Percentiles rank a stretch among this genome's conserved stretches.
phyloP scores from a whole-genome alignment of 2,797 vertebrate genomes.

The Eulemur albifrons region DNA sequence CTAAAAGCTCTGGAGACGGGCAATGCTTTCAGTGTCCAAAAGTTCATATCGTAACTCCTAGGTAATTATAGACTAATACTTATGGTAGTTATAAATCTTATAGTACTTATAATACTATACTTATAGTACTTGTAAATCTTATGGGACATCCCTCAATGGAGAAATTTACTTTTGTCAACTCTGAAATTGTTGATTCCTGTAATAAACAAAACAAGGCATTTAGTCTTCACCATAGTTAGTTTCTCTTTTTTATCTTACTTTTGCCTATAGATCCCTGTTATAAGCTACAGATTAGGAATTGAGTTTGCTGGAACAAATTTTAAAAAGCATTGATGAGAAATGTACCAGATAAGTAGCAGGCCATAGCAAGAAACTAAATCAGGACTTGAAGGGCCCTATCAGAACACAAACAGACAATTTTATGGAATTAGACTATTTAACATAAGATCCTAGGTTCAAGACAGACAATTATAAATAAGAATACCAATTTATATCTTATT shows the following conservation, averaged over 20 bases:
- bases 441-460: not conserved
- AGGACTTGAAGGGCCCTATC: not conserved
- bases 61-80: not conserved
- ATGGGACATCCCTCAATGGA: not conserved
- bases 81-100: too few relatives aligned
- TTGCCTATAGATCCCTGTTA: not conserved
- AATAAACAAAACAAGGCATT: not conserved
- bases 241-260: not conserved
- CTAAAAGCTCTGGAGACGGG: not conserved
- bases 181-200: not conserved
- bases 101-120: too few relatives aligned
- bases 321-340: not conserved
- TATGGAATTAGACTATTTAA: not conserved
- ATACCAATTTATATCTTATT: not conserved
- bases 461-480: not conserved
- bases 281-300: not conserved
- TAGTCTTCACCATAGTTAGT: not conserved
- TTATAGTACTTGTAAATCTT: not conserved
- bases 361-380: not conserved
- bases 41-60: not conserved
- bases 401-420: not conserved
- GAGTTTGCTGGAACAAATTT: not conserved
- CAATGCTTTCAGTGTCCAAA: not conserved
- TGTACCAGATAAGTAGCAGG: not conserved
- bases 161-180: not conserved